Evolutionary conservation across 2,113 vertebrate genomes (phyloP), one percentile per base, ranked within the genome.

Genomic region (Catharus fuscescens): DNA sequence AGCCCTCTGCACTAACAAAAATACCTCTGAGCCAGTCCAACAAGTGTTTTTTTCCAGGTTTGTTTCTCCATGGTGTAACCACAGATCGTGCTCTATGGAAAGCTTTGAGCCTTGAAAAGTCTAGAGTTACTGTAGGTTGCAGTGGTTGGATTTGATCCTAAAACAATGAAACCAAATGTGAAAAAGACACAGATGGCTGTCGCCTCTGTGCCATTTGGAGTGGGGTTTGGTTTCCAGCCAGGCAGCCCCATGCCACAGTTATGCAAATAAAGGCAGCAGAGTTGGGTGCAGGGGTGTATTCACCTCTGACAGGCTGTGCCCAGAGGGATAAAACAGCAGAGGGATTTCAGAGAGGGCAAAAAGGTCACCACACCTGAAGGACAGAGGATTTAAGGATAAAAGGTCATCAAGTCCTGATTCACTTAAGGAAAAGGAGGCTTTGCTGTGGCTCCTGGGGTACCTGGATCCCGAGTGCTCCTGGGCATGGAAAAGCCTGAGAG

Each of bases 121-220:
- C 73, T 96, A 76, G 74, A 94, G 88, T 96, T 96, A 96, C 96
- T 91, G 69, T 47, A 96, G 93, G 91, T 91, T 91, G 84, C 93
- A 92, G 86, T 0, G 12, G 74, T 92, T 97, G 96, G 96, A 95
- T 93, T 92, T 72, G 84, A 72, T 93, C 96, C 96, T 96, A 96
- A 96, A 96, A 93, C 90, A 96, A 93, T 93, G 86, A 96, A 96
- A 82, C 57, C 1, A 18, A 97, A 94, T 15, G 84, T 88, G 95
- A 92, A 92, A 95, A 87, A 80, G 96, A 77, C 95, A 82, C 89
- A 93, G 94, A 94, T 94, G 96, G 88, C 92, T 91, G 93, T 91
- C 24, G 7, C 89, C 91, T 92, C 84, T 72, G 86, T 92, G 95
- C 93, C 80, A 77, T 86, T 93, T 87, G 62, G 80, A 90, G 90